These are phyloP conservation scores for Arremon aurantiirostris DNA, from an alignment of 2,797 vertebrate genomes.

Conservation along the genomic window DNA sequence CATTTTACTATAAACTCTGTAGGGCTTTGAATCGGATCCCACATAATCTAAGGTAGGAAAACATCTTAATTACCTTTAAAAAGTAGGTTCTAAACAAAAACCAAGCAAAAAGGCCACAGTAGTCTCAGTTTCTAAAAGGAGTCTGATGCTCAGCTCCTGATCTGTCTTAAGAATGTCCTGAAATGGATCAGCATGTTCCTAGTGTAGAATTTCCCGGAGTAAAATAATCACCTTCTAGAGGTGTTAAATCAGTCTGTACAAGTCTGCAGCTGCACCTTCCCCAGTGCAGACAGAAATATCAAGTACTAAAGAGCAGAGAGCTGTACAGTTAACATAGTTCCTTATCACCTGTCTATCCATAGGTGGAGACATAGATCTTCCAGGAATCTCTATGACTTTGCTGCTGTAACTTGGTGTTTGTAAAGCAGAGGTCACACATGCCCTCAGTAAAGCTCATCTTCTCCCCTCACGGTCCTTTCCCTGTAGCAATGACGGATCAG, in stretches of 20 bases:
- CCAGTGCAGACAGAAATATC: background rate
- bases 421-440: background rate
- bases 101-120: background rate
- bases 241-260: background rate
- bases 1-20: background rate
- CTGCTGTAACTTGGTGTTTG: background rate
- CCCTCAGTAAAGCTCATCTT: background rate
- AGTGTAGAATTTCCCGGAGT: background rate
- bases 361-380: constrained; percentile 30
- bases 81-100: background rate
- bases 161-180: background rate
- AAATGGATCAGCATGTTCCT: background rate
- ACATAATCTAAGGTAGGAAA: background rate
- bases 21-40: background rate
- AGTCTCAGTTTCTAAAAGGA: background rate
- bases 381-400: background rate
- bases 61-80: background rate
- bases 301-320: background rate
- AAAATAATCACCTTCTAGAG: background rate
- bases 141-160: background rate
- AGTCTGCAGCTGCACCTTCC: background rate
- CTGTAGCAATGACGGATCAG: background rate
- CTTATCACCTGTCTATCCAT: background rate
- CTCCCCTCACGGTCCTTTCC: background rate
- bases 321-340: background rate